These are phyloP conservation scores for Dryobota labecula DNA, from an alignment of 2,888 invertebrate genomes.

Conservation along the genomic window DNA sequence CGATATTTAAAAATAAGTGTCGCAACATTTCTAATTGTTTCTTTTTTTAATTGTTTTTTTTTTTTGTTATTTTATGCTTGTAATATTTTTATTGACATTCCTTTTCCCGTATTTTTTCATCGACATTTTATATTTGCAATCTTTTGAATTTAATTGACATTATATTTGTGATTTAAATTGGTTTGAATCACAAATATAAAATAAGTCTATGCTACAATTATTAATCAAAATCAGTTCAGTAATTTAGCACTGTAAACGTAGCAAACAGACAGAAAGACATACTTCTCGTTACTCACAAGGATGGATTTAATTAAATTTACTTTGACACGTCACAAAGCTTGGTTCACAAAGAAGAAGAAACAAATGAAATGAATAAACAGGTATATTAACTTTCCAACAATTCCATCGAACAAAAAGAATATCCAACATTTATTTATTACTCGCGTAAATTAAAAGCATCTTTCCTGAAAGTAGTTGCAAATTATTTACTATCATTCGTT, in stretches of 20 bases:
- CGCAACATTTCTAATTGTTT: no score
- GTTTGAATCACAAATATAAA: no score
- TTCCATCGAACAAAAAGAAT: conserved; percentile 25
- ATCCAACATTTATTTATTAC: conserved; percentile 9
- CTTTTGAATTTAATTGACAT: no score
- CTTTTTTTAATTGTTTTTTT: no score
- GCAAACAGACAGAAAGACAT: background rate
- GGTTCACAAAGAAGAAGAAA: conserved; percentile 4
- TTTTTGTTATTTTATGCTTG: no score
- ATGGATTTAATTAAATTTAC: conserved; percentile 34
- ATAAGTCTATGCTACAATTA: background rate
- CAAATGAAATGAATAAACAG: conserved; percentile 32
- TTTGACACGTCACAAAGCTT: conserved; percentile 11
- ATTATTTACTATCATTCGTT: conserved; percentile 44
- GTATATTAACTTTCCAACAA: conserved; percentile 12
- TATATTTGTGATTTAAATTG: no score
- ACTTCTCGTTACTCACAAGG: background rate
- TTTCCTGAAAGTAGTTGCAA: conserved; percentile 27
- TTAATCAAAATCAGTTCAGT: background rate
- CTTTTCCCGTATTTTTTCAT: no score
- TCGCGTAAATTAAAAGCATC: conserved; percentile 26
- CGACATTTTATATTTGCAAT: no score
- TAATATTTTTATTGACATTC: no score
- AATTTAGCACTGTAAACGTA: background rate
- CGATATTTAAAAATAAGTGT: no score